Percentiles rank a stretch among this genome's conserved stretches.
These are phyloP conservation scores for Danio choprae DNA, from an alignment of 2,797 vertebrate species.

Conservation along the genomic window DNA sequence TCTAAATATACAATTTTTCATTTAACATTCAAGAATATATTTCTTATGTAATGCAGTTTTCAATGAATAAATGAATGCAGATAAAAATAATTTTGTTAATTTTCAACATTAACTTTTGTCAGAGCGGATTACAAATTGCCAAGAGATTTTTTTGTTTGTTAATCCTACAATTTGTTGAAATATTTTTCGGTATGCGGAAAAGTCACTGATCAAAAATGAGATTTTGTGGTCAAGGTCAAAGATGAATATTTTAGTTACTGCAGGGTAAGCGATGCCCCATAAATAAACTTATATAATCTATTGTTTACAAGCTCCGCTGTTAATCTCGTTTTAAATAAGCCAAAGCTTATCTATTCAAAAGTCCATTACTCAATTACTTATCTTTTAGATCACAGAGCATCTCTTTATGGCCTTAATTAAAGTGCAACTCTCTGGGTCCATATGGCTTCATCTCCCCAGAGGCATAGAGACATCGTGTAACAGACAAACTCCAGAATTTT, in stretches of 20 bases:
- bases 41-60: not conserved
- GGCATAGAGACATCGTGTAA: conserved; percentile 12
- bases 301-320: conserved; percentile 21
- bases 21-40: too few species aligned
- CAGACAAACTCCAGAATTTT: conserved; percentile 5
- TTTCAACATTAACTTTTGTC: too few species aligned
- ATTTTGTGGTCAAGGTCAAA: not conserved
- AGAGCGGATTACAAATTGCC: too few species aligned
- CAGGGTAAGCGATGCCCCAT: not conserved
- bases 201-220: not conserved
- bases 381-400: conserved; percentile 18
- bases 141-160: too few species aligned
- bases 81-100: too few species aligned
- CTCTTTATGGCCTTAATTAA: conserved; percentile 44
- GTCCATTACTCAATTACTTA: conserved; percentile 28
- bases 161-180: too few species aligned
- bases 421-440: conserved; percentile 17
- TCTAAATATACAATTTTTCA: too few species aligned
- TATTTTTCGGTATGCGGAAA: not conserved
- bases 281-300: conserved; percentile 2
- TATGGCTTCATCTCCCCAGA: conserved; percentile 19
- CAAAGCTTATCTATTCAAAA: conserved; percentile 29
- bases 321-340: conserved; percentile 31
- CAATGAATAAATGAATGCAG: too few species aligned
- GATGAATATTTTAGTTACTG: not conserved